Evolutionary conservation across 2,797 vertebrate species (phyloP), one percentile per base, ranked within the genome.

Genomic region (Chelon auratus): DNA sequence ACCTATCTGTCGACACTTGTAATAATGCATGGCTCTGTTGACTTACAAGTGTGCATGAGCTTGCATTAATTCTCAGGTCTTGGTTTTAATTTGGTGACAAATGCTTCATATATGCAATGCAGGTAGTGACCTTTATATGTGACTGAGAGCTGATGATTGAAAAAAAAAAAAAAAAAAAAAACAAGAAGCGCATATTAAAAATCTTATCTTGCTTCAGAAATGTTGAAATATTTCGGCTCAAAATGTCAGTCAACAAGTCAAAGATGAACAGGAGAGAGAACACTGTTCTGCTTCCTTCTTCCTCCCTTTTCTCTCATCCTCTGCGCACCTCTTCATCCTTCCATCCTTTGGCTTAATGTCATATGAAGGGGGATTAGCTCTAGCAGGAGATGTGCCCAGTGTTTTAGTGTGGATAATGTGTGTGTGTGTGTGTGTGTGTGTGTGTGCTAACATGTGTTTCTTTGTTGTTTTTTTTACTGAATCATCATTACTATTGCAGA

Each of bases 351-450:
- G 62, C 55, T 85, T 84, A 81, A 78, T 80, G 77, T 87, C 85
- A 87, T 70, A 83, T 82, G 75, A 84, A 68, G 63, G 26, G 13
- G 73, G 75, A 88, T 89, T 78, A 88, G 52, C 58, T 80, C 37
- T 72, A 60, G 62, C 59, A 7, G 43, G 33, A 81, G 52, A 86
- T 36, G 33, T 88, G 78, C 85, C 66, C 74, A 37, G 74, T 75
- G 53, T 79, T 77, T 78, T 58, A 47, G 51, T 72, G 53, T 48
- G 53, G 20, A 22, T 55, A 7, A 26, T 61, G 54, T 75, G 20
- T 24, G 40, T 13, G 5, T 57, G 36, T 24, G 22, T 75, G 20
- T 24, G 40, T 13, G 5, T 57, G 36, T 24, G 22, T 22, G 22
- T 22, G 54, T 69, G 22, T 24, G 9, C 14, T n/a, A 22, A 22